phyloP scores from a whole-genome alignment of 2,888 invertebrate genomes.

The Tetrapedia diversipes region DNA sequence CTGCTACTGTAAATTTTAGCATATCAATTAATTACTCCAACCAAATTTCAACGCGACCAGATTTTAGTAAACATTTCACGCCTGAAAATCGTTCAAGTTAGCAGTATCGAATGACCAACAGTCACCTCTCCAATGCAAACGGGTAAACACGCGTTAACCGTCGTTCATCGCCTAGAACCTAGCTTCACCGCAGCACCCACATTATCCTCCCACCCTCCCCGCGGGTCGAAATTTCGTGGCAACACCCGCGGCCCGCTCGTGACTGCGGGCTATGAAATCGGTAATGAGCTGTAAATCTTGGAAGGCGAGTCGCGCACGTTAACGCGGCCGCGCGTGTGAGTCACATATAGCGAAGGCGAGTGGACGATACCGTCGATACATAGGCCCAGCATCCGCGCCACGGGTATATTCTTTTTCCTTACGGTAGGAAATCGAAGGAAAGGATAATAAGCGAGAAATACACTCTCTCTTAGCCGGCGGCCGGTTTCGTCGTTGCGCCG shows the following conservation, averaged over 20 bases:
- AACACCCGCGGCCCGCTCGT: conserved; percentile 58
- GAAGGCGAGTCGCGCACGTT: conserved; percentile 25
- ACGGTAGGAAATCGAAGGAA: conserved; percentile 78
- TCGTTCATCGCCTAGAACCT: too few species aligned
- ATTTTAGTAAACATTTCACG: too few species aligned
- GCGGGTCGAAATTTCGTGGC: conserved; percentile 33
- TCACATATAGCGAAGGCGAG: conserved; percentile 58
- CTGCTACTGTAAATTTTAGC: too few species aligned
- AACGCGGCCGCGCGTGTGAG: conserved; percentile 67
- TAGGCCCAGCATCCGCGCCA: conserved; percentile 54
- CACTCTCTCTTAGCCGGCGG: conserved; percentile 73
- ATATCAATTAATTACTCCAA: too few species aligned
- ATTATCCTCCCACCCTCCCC: too few species aligned
- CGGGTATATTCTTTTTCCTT: conserved; percentile 67
- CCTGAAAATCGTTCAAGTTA: too few species aligned
- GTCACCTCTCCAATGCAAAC: too few species aligned
- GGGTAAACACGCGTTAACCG: too few species aligned
- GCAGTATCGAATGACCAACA: too few species aligned
- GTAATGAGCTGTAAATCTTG: conserved; percentile 81
- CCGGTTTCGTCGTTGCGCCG: conserved; percentile 70
- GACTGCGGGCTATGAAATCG: conserved; percentile 77
- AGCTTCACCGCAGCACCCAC: too few species aligned
- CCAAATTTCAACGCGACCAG: too few species aligned
- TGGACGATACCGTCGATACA: conserved; percentile 57
- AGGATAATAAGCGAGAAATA: conserved; percentile 82